Percentiles rank a stretch among this genome's conserved stretches.
These are phyloP conservation scores for Campaea margaritaria DNA, from an alignment of 2,888 invertebrate species.

Conservation along the genomic window DNA sequence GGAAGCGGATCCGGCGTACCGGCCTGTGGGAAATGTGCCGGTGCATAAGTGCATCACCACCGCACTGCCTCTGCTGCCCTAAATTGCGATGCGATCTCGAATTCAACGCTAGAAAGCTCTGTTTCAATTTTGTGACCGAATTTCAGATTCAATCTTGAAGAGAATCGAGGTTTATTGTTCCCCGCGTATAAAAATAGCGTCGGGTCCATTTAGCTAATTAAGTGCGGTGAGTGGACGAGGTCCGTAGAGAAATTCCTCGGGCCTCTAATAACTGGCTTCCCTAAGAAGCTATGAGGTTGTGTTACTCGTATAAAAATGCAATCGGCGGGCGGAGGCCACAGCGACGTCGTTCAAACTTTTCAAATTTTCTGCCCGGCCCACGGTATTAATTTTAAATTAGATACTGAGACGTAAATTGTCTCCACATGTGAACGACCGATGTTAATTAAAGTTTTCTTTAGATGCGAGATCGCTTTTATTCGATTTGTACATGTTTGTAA, in stretches of 20 bases:
- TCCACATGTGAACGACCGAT: conserved; percentile 68
- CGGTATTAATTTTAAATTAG: conserved; percentile 81
- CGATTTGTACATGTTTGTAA: background rate
- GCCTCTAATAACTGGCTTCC: conserved; percentile 77
- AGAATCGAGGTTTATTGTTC: conserved; percentile 63
- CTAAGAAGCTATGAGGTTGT: conserved; percentile 83
- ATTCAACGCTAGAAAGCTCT: conserved; percentile 67
- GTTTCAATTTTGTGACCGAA: conserved; percentile 64
- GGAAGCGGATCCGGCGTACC: conserved; percentile 70
- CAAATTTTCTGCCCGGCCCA: conserved; percentile 79
- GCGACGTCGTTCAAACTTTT: conserved; percentile 81
- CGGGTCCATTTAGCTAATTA: conserved; percentile 81
- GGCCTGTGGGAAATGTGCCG: conserved; percentile 77
- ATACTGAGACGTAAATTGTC: conserved; percentile 70
- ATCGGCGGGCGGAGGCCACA: conserved; percentile 70
- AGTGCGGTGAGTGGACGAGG: conserved; percentile 65
- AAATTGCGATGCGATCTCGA: conserved; percentile 67
- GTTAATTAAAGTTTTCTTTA: conserved; percentile 68
- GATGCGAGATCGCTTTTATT: conserved; percentile 20
- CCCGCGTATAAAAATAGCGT: conserved; percentile 59
- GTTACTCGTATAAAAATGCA: conserved; percentile 81
- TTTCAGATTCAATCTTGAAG: conserved; percentile 41
- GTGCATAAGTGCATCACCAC: conserved; percentile 76
- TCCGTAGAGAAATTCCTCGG: conserved; percentile 73
- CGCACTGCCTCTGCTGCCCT: conserved; percentile 56